Base-by-base conservation (phyloP, 2,113 vertebrate genomes). In the Oreochromis aureus region DNA sequence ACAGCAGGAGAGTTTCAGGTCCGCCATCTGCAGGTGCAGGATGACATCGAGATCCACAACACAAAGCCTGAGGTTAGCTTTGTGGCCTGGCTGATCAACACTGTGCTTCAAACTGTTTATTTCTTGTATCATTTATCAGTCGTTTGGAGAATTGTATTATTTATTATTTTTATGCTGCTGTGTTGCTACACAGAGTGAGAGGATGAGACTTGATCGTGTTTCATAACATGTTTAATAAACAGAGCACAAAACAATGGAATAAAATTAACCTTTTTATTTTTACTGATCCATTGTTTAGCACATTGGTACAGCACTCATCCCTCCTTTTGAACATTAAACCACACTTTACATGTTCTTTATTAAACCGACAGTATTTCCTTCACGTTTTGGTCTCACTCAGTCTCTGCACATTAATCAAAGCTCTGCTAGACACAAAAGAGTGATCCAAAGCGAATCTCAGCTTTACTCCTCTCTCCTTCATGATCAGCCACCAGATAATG, bases 231-330 rank as follows among this genome's bases (percentile, higher is more conserved):
- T 61, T 61, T 61, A 61, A 19, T 0, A 61, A 61, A 19, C 30
- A 1, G 58, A 61, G 3, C 58, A 61, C 58, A 59, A 59, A 32
- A 59, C 27, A 59, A 59, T 32, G 8, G 15, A 59, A 32, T 32
- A 4, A 59, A 59, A 32, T 32, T 59, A 59, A 59, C 5, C 0
- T 6, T 32, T 10, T 7, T 59, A 59, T 59, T 0, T 36, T 59
- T 59, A 66, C 32, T 36, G 0, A 36, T 66, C 61, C 61, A 66
- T 36, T 34, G n/a, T 66, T 66, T 0, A 0, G 3, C 61, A 61
- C 58, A 32, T 61, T 32, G 58, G 27, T n/a, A 66, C 32, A 66
- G 18, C 61, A 0, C 61, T 66, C 61, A 36, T 66, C 32, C 61
- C 10, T 66, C 0, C 32, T 66, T 66, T 7, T 36, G 32, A 66